Evolutionary conservation across 2,888 invertebrate genomes (phyloP), one percentile per base, ranked within the genome.

Genomic region (Lasius platythorax): DNA sequence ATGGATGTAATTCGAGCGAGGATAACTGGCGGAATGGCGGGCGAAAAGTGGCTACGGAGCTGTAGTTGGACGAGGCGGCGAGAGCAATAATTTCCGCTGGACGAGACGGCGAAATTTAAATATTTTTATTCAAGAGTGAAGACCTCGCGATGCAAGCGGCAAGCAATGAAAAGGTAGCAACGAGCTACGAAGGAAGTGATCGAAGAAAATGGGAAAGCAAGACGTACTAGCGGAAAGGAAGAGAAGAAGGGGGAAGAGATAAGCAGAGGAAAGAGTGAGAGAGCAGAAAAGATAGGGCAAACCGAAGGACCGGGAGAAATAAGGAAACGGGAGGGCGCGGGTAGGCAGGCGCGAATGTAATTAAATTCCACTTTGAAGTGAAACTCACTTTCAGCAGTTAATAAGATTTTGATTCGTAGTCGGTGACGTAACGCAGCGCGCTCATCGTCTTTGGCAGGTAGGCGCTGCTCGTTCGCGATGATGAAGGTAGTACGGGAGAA

Each of bases 291-390:
- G 76, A 81, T 43, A 86, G 84, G 46, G 84, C 63, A 82, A 88
- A 83, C 85, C 70, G 85, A 73, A 76, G 79, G 61, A 88, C 82
- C 68, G 84, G 79, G 68, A 82, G 83, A 86, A 85, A 81, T 85
- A 90, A 89, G 88, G 87, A 90, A 89, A 88, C 79, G 84, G 86
- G 76, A 75, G 79, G 63, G 68, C 86, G 84, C 83, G 72, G 84
- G 86, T 87, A 74, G 85, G 87, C 87, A 88, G 91, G 89, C 89
- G 90, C 88, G 85, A 91, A 88, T 90, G 91, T 91, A 93, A 93
- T 94, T 93, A 92, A 92, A 92, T 92, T 93, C 92, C 91, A 91
- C 90, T 93, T 92, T 90, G 89, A 93, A 92, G 90, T 91, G 90
- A 92, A 92, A 93, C 91, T 92, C 90, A 91, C 91, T 92, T 92